Percentiles rank a stretch among this genome's conserved stretches.
phyloP scores from a whole-genome alignment of 2,797 vertebrate genomes.

The Phaenicophaeus curvirostris region DNA sequence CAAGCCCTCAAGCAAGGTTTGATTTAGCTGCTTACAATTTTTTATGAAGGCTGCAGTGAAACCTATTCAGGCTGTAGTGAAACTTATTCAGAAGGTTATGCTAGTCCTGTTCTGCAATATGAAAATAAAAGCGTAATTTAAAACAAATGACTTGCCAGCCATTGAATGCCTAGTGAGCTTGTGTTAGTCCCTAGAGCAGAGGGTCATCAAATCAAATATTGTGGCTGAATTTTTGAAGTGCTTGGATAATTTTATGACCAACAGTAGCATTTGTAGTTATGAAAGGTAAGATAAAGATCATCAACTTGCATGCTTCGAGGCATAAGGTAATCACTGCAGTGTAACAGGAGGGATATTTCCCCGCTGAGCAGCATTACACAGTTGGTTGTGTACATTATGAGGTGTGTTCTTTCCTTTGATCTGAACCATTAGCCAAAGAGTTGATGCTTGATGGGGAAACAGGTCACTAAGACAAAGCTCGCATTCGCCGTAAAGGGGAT shows the following conservation, averaged over 20 bases:
- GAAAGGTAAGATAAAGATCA: conserved; percentile 70
- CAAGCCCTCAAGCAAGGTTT: neutral
- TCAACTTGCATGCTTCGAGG: conserved; percentile 65
- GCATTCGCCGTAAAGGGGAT: neutral
- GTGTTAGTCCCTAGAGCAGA: neutral
- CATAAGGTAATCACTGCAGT: conserved; percentile 64
- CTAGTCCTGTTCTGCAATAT: neutral
- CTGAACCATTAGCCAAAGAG: conserved; percentile 43
- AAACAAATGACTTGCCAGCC: conserved; percentile 33
- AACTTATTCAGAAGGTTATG: conserved; percentile 40
- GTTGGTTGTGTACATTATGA: conserved; percentile 59
- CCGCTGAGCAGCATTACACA: conserved; percentile 39
- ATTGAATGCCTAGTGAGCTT: neutral
- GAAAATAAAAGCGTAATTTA: conserved; percentile 41
- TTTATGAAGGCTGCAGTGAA: neutral
- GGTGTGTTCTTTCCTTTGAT: conserved; percentile 28
- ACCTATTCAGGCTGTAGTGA: neutral
- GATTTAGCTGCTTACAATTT: neutral
- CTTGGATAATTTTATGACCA: conserved; percentile 70
- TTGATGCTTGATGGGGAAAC: conserved; percentile 20
- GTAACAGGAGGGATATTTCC: conserved; percentile 12
- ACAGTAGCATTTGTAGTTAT: conserved; percentile 62
- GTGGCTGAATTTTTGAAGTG: conserved; percentile 66
- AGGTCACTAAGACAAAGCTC: conserved; percentile 11
- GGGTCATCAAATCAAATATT: conserved; percentile 65